A percentile compares a stretch with the other conserved stretches of the same genome.
Evolutionary conservation across 2,888 invertebrate species (phyloP).

Genomic region (Diogma glabrata): DNA sequence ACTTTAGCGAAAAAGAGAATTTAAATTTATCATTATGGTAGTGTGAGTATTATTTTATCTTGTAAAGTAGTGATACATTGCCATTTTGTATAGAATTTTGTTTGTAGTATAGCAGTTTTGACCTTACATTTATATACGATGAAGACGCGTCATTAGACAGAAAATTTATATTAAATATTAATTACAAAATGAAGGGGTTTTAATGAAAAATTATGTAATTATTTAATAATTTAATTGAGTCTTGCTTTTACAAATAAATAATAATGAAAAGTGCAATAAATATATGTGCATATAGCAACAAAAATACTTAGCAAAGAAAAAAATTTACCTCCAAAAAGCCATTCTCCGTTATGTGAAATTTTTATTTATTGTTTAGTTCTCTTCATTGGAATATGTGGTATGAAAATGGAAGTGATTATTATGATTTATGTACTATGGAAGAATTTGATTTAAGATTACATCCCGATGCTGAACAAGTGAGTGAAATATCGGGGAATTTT

Average conservation of each 20-base stretch:
- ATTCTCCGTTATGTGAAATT: no score
- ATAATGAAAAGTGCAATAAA: slow-evolving; percentile 6
- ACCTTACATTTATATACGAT: slow-evolving; percentile 7
- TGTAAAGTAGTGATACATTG: slow-evolving; percentile 9
- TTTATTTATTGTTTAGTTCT: no score
- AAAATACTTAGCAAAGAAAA: slow-evolving; percentile 1
- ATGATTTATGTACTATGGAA: slow-evolving; percentile 11
- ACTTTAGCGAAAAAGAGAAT: no score
- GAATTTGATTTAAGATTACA: slow-evolving; percentile 21
- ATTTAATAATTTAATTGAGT: background rate
- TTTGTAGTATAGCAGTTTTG: slow-evolving; percentile 7
- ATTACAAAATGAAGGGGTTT: background rate
- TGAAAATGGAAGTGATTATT: slow-evolving; percentile 10
- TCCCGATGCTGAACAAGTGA: slow-evolving; percentile 21
- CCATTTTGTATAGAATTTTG: slow-evolving; percentile 9
- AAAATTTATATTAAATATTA: slow-evolving; percentile 7
- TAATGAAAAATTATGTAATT: background rate
- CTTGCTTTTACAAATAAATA: background rate
- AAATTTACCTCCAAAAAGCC: slow-evolving; percentile 7
- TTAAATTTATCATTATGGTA: no score
- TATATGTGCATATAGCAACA: background rate
- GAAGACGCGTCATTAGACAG: slow-evolving; percentile 9
- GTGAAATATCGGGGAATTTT: slow-evolving; percentile 19
- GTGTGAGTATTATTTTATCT: no score
- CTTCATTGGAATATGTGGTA: slow-evolving; percentile 8